Evolutionary conservation across 2,797 vertebrate species (phyloP), one percentile per base, ranked within the genome.

Genomic region (Simalia tracyae): DNA sequence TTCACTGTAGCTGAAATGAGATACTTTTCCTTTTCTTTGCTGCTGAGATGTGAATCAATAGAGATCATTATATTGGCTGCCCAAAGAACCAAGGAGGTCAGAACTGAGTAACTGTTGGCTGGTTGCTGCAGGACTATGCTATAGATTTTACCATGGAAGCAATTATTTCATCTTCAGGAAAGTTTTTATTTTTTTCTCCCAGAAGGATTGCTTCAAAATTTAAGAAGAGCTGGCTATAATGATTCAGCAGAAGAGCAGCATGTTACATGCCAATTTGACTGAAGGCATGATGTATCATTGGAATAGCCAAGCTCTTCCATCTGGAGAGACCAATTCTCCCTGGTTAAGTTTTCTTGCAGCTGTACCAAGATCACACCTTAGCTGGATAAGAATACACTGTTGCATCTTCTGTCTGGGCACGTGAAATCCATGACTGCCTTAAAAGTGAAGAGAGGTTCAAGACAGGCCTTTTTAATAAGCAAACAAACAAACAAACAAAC

Each of bases 11-110:
- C 95, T 94, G 96, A 97, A 96, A 96, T 0, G 93, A 93, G 96
- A 93, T 96, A 92, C 92, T 91, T 95, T 92, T 94, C 95, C 94
- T 90, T 94, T 94, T 72, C 96, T 89, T 89, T 91, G 59, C 91
- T 94, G 92, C 92, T 81, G 92, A 94, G 84, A 66, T 91, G 93
- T 92, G 95, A 94, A 95, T 97, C 95, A 96, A 96, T 96, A 95
- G 91, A 92, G 93, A 93, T 94, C 95, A 96, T 96, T 96, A 96
- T 96, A 66, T 84, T 94, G 91, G 91, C 91, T 63, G 86, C 95
- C 92, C 92, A 94, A 95, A 94, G 93, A 95, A 94, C 95, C 94
- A 95, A 84, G 94, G 11, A 93, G 95, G 94, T 96, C 95, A 96
- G 59, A 88, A 96, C 93, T 93, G 95, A 96, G 93, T 94, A 95